Evolutionary conservation across 2,797 vertebrate species (phyloP), one percentile per base, ranked within the genome.

Genomic region (Centropyge bicolor): DNA sequence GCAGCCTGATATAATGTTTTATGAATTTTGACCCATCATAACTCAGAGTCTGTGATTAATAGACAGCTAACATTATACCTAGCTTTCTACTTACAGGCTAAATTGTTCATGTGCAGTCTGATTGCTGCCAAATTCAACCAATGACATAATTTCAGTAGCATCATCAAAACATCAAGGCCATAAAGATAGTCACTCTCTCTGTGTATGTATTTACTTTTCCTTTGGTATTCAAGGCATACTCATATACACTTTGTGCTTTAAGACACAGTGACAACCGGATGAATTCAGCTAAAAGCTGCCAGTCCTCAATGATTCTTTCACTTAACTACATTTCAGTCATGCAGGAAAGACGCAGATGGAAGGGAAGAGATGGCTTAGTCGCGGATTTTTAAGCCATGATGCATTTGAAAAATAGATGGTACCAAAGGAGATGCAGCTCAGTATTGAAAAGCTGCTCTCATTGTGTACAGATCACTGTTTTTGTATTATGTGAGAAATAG

Each of bases 301-400:
- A 38, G 60, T 13, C 13, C 55, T 59, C 1, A 35, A 60, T 52
- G 64, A 60, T 67, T 43, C 64, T 22, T 22, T 27, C n/a, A 3
- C 22, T 13, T 36, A 2, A 5, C 24, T n/a, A 3, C 8, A 8
- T 17, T 48, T 31, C 35, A 31, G 54, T 41, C n/a, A 12, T 43
- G 54, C 24, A 38, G 12, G 20, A 48, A 40, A n/a, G n/a, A n/a
- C 20, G 20, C 61, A 56, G 27, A 74, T 56, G 51, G 57, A 56
- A 65, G 20, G 19, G 27, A 48, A 10, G 27, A 48, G 41, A 59
- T 46, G 41, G 9, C 8, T 38, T 38, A 14, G 59, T 49, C 62
- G 1, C n/a, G 16, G 20, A 38, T 70, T 36, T 68, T 46, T 9
- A 36, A 46, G 35, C 22, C n/a, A 14, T 6, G 35, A 52, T 22